Percentiles rank a stretch among this genome's conserved stretches.
Evolutionary conservation across 2,888 invertebrate species (phyloP).

Genomic region (Brenthis ino): DNA sequence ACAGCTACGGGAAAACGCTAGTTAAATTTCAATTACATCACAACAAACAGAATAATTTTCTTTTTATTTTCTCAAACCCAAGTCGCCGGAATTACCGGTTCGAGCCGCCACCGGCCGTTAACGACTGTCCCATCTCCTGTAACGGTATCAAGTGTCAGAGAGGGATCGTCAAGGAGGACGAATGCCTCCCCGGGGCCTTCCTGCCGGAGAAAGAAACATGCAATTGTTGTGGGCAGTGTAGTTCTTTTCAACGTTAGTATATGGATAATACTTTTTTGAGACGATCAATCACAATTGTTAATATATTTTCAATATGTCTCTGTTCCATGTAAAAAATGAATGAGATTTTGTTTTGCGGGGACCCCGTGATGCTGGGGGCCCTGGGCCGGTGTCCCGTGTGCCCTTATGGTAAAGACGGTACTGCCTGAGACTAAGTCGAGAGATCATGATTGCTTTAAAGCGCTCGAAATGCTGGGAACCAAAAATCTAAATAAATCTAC

Average conservation of each 20-base stretch:
- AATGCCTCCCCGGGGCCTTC: constrained; percentile 63
- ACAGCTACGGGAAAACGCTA: too few species aligned
- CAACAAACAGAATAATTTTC: neutral
- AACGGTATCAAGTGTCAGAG: constrained; percentile 58
- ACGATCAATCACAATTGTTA: too few species aligned
- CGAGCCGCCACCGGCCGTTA: constrained; percentile 50
- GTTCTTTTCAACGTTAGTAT: constrained; percentile 63
- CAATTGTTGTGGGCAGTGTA: constrained; percentile 73
- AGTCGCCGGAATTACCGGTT: constrained; percentile 65
- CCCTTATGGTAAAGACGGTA: too few species aligned
- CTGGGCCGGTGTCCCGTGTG: too few species aligned
- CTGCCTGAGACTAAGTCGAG: too few species aligned
- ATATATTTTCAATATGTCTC: too few species aligned
- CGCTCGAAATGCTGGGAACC: neutral
- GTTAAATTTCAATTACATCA: too few species aligned
- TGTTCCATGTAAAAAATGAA: too few species aligned
- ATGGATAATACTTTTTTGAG: neutral
- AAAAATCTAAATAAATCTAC: neutral
- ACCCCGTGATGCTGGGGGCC: too few species aligned
- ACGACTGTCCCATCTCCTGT: constrained; percentile 65
- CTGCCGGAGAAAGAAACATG: constrained; percentile 64
- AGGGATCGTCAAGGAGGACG: constrained; percentile 51
- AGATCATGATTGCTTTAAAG: too few species aligned
- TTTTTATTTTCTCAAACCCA: constrained; percentile 9
- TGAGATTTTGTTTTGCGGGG: too few species aligned